Evolutionary conservation across 2,797 vertebrate species (phyloP).

Genomic region (Neoniphon sammara): DNA sequence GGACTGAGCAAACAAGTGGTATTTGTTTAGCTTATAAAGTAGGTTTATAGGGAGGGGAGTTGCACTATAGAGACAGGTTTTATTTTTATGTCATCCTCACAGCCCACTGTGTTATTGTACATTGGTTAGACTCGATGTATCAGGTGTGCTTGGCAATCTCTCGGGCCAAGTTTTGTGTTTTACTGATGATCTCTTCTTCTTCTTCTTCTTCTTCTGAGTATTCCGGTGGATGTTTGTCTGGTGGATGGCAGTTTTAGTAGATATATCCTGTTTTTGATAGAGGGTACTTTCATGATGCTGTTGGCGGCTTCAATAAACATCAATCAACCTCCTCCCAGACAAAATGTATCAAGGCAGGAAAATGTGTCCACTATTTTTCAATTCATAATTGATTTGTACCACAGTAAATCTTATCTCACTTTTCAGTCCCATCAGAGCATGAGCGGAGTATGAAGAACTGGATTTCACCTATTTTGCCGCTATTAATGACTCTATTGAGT

Average conservation of each 20-base stretch:
- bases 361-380: conserved; percentile 11
- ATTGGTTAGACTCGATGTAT: conserved; percentile 58
- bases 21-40: conserved; percentile 32
- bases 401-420: background rate
- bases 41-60: conserved; percentile 30
- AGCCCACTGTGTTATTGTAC: conserved; percentile 64
- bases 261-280: conserved; percentile 44
- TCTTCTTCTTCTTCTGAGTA: conserved; percentile 55
- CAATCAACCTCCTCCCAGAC: conserved; percentile 6
- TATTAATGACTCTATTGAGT: background rate
- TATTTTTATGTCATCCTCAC: conserved; percentile 53
- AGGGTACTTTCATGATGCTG: conserved; percentile 36
- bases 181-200: conserved; percentile 45
- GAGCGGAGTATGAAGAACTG: background rate
- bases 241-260: conserved; percentile 34
- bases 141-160: conserved; percentile 19
- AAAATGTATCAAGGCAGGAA: conserved; percentile 1
- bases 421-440: background rate
- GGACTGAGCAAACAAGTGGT: conserved; percentile 20
- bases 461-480: conserved; percentile 7
- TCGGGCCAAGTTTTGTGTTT: conserved; percentile 48
- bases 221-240: conserved; percentile 60
- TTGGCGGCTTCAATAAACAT: conserved; percentile 32
- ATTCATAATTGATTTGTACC: conserved; percentile 7
- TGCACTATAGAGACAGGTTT: conserved; percentile 48